phyloP scores from a whole-genome alignment of 2,113 vertebrate genomes.

The Monopterus albus region DNA sequence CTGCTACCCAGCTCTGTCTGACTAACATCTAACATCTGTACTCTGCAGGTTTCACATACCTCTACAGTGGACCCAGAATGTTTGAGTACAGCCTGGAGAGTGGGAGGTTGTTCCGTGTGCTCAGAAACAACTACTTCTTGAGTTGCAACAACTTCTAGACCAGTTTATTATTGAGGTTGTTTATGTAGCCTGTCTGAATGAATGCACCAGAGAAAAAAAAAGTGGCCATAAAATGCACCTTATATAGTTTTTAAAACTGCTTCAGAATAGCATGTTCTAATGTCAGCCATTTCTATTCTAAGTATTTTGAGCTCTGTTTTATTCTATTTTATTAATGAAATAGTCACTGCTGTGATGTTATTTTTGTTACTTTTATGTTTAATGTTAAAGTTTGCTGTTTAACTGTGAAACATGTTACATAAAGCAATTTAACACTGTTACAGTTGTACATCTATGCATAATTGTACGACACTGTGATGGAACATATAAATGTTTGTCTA shows the following conservation, averaged over 20 bases:
- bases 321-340: background rate
- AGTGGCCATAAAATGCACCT: background rate
- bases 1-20: too few species aligned
- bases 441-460: background rate
- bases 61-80: slow-evolving; percentile 83
- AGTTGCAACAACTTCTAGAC: slow-evolving; percentile 73
- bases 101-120: slow-evolving; percentile 63
- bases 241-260: background rate
- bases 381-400: background rate
- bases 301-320: background rate
- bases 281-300: background rate
- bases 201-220: background rate
- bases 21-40: background rate
- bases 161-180: background rate
- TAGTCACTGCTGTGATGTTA: background rate
- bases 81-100: slow-evolving; percentile 77
- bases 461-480: background rate
- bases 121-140: slow-evolving; percentile 85
- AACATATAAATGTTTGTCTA: background rate
- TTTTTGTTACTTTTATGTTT: background rate
- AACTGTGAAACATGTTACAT: background rate
- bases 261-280: background rate
- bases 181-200: background rate
- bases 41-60: slow-evolving; percentile 84
- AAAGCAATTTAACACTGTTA: background rate